Evolutionary conservation across 2,888 invertebrate genomes (phyloP), one percentile per base, ranked within the genome.

Genomic region (Melipona bicolor): DNA sequence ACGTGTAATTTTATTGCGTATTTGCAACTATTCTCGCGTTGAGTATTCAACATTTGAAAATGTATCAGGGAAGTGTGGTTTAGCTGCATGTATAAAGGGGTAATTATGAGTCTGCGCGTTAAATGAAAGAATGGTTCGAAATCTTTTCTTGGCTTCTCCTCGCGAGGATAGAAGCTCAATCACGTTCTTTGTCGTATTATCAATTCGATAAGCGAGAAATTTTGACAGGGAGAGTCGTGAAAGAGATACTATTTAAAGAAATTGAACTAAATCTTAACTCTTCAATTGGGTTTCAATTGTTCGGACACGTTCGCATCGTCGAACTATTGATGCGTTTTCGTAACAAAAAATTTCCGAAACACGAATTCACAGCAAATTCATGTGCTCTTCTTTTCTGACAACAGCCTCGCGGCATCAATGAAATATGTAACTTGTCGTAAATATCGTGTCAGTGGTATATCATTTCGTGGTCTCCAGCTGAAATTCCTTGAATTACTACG

Each of bases 61-160:
- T 36, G 27, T 24, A 19, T 75, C 64, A 65, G 69, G 81, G 70
- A 61, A 82, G 64, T 81, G 81, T 81, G 81, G 81, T 82, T 65
- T 32, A 65, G 70, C 32, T 70, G 69, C 70, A 32, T 64, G 64
- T 81, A 56, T 67, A 49, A 75, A 71, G 65, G 36, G 65, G 36
- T 68, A 13, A 81, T 72, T 76, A 72, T 72, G 76, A 50, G 50
- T 56, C 67, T 56, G 56, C 61, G 50, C 67, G 50, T 56, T 50
- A 19, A 62, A 43, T n/a, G n/a, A 56, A 54, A 43, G 52, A 27
- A 65, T 49, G 54, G 11, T 68, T 50, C 54, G 32, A 68, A 70
- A 68, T 72, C 36, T 81, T 24, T 62, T 70, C 65, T 62, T 59
- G 56, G 21, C 21, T 67, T 54, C 56, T 62, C 36, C 13, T 64